Evolutionary conservation across 2,797 vertebrate genomes (phyloP).

Genomic region (Falco naumanni): DNA sequence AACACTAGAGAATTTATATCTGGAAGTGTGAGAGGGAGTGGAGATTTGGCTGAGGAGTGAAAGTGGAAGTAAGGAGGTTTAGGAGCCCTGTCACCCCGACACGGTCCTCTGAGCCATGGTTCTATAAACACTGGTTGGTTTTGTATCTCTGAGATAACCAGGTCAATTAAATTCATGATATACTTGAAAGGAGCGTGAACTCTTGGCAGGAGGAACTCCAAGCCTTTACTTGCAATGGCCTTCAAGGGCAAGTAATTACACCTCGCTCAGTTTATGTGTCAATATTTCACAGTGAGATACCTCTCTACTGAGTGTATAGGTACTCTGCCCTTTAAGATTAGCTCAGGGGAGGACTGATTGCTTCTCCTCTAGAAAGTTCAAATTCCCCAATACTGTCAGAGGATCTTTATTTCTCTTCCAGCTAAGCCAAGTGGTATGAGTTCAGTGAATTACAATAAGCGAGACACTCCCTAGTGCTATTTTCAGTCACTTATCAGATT

Average conservation of each 20-base stretch:
- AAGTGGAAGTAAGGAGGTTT: neutral
- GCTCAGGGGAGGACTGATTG: neutral
- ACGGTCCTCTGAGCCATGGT: neutral
- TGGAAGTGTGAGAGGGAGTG: neutral
- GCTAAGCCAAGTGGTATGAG: neutral
- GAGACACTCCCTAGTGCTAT: neutral
- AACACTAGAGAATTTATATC: neutral
- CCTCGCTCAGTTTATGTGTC: neutral
- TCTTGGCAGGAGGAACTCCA: neutral
- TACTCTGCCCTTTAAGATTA: slow-evolving; percentile 29
- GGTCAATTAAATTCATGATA: slow-evolving; percentile 10
- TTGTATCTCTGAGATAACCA: neutral
- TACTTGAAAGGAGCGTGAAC: neutral
- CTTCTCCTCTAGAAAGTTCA: slow-evolving; percentile 12
- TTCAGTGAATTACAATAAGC: neutral
- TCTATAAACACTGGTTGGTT: neutral
- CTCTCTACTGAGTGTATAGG: neutral
- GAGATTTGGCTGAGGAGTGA: neutral
- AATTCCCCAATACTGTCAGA: neutral
- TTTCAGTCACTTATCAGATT: slow-evolving; percentile 22
- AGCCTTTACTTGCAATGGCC: neutral
- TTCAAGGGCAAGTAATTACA: slow-evolving; percentile 37
- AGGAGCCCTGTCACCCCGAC: fast-evolving
- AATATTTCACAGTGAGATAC: slow-evolving; percentile 6
- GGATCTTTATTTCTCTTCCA: slow-evolving; percentile 15